Evolutionary conservation across 2,113 vertebrate species (phyloP), one percentile per base, ranked within the genome.

Genomic region (Tachuris rubrigastra): DNA sequence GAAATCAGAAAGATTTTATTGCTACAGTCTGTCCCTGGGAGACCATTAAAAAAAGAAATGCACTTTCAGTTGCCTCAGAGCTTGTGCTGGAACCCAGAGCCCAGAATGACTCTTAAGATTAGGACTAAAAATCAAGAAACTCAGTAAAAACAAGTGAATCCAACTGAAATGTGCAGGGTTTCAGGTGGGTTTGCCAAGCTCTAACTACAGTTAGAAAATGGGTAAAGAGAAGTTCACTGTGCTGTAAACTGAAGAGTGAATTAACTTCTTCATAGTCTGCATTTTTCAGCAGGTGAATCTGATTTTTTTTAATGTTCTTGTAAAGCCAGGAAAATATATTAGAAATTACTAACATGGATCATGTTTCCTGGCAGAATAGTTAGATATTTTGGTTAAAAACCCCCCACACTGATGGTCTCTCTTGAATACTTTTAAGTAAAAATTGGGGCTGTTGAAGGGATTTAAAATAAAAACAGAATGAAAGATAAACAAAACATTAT

Each of bases 261-360:
- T 72, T 75, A 37, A 21, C 33, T 93, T 85, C 74, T 79, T 68
- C 41, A 60, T 16, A 41, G 20, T 68, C 50, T 66, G 46, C 56
- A 39, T 58, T 90, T 90, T 88, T 95, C 71, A 92, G 53, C 28
- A 37, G 62, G 37, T 44, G 37, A 66, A 58, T 46, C 30, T 58
- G 52, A 68, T n/a, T 27, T 33, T 27, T 52, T 74, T 15, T 17
- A 15, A 68, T 23, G 44, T 65, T 87, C 62, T 56, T 49, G 16
- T 82, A 76, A 85, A 94, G 33, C 17, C 53, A 87, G 42, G 41
- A 59, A 82, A 69, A n/a, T 55, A 28, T 50, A 85, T 84, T 87
- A 79, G 78, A 87, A 94, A 91, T 91, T 90, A 46, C 41, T 83
- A 85, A 73, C 69, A 59, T 93, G 73, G 85, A 66, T 88, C 83